Evolutionary conservation across 1,140 invertebrate genomes (phyloP), one percentile per base, ranked within the genome.

Genomic region (Doryteuthis pealeii): DNA sequence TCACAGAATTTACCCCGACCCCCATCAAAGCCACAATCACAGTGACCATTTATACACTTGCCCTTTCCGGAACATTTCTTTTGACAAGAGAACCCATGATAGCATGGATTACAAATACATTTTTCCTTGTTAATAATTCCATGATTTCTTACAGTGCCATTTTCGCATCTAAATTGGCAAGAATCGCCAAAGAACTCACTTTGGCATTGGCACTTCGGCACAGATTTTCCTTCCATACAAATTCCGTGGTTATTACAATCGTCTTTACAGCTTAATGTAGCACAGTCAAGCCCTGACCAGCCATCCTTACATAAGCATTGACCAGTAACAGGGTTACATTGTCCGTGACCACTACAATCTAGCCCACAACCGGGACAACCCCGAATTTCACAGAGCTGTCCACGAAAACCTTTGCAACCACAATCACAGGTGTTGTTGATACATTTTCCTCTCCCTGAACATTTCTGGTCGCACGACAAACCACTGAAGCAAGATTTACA

Each of bases 311-410:
- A 82, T 40, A 77, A 62, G 67, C 80, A 82, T 30, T 70, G 45
- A 6, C 76, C 78, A 2, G 74, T 77, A 5, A 76, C 79, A 33
- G 73, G 70, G 54, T 77, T 78, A 78, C 82, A 83, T 14, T 75
- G 75, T 14, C 83, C 83, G 65, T 79, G 79, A 14, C 73, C 78
- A 65, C 75, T 80, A 77, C 83, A 84, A n/a, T 78, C 80, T 12
- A 72, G 35, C 14, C 78, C 76, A 74, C 76, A 78, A 0, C 80
- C 80, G 15, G 79, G 80, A 78, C 81, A 82, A 5, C 79, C 79
- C 22, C 73, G 70, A 18, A 75, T 54, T 49, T 82, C 73, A 74
- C 81, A 82, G 74, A 70, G 77, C 5, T 77, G 71, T 68, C 81
- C 81, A 22, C 78, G 72, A 15, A 74, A 77, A 43, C 81, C 78